Evolutionary conservation across 1,140 invertebrate genomes (phyloP).

Genomic region (Pachyrhynchus sulphureomaculatus): DNA sequence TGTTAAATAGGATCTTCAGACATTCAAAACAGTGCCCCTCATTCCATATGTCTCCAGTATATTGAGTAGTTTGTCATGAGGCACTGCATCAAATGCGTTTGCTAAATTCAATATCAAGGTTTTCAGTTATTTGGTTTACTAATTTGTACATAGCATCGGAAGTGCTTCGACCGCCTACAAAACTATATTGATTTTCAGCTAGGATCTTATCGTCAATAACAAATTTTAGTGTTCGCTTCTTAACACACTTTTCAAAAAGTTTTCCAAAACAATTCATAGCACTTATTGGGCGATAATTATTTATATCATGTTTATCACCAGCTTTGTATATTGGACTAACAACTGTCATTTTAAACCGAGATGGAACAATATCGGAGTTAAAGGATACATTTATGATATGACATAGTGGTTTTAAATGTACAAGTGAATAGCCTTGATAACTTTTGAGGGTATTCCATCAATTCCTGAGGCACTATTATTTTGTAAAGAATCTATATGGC

Average conservation of each 20-base stretch:
- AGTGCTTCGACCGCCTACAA: background rate
- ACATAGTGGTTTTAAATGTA: too few relatives aligned
- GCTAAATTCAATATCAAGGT: slow-evolving; percentile 8
- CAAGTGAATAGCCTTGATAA: too few relatives aligned
- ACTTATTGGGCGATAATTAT: slow-evolving; percentile 7
- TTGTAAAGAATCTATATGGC: too few relatives aligned
- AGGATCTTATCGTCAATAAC: too few relatives aligned
- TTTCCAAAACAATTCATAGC: background rate
- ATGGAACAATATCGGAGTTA: background rate
- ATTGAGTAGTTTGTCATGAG: slow-evolving; percentile 37
- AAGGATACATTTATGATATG: too few relatives aligned
- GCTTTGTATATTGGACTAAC: slow-evolving; percentile 8
- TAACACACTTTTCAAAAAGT: background rate
- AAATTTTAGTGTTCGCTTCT: background rate
- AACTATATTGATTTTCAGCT: too few relatives aligned
- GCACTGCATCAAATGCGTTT: slow-evolving; percentile 42
- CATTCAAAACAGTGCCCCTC: slow-evolving; percentile 26
- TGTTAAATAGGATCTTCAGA: slow-evolving; percentile 39
- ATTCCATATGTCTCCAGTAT: slow-evolving; percentile 42
- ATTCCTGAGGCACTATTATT: too few relatives aligned
- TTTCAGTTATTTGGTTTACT: background rate
- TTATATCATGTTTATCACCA: background rate
- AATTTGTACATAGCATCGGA: background rate
- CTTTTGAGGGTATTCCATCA: too few relatives aligned
- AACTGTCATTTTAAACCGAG: slow-evolving; percentile 1